Base-by-base conservation (phyloP, 1,140 invertebrate genomes). In the Drosophila miranda region DNA sequence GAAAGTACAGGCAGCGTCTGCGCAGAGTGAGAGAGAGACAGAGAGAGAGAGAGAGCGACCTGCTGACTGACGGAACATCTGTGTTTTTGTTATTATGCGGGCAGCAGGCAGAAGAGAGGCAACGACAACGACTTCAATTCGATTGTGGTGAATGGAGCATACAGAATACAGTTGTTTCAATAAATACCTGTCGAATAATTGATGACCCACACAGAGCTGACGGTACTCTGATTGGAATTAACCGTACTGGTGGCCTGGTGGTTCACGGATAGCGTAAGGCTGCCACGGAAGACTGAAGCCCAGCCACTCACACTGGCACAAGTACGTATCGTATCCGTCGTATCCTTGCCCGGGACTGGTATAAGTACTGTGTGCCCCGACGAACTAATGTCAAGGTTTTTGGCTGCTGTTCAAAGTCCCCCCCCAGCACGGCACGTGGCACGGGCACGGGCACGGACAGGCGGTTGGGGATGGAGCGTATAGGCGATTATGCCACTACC, bases 361-460 rank as follows among this genome's bases (percentile, higher is more conserved):
- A 21, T 45, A 19, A 5, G 23, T 26, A 5, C 59, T 38, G 42
- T 68, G 50, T 48, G 54, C 19, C 23, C n/a, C 21, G 45, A 21
- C 46, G 42, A 59, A 59, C 67, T 84, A 87, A 87, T 82, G 82
- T 87, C 82, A 87, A 87, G 82, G 82, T 78, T 87, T 75, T 81
- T 81, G 77, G 77, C 63, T 71, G 56, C 62, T 75, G 66, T 41
- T 79, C 66, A 73, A 76, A 78, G 62, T 75, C 66, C 80, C 56
- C 80, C 56, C 53, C 64, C 23, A 50, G 58, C 46, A 61, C 56
- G 66, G 68, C 78, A 77, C 73, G 61, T 75, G 55, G 46, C 72
- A 48, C 23, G 23, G 34, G 30, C 34, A 53, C 11, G 21, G 8
- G 13, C 11, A n/a, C 9, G 14, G 13, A 44, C 19, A 23, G 11